These are phyloP conservation scores for Phyto melanocephala DNA, from an alignment of 2,888 invertebrate species.

Conservation along the genomic window DNA sequence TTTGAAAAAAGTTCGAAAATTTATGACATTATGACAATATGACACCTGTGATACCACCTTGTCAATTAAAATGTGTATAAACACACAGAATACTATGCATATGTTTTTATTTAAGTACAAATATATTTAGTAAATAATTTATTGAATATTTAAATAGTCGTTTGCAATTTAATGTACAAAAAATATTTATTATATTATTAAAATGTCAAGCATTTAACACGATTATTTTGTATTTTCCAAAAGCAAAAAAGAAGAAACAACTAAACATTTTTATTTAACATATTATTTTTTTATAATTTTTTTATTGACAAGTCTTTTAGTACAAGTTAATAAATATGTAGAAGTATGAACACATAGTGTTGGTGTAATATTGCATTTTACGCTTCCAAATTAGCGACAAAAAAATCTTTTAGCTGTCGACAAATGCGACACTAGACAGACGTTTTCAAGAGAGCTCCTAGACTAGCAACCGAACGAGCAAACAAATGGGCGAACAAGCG, in stretches of 20 bases:
- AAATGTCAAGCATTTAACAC: conserved; percentile 50
- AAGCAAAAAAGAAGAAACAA: background rate
- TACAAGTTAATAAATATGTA: too few relatives aligned
- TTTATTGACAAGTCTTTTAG: conserved; percentile 40
- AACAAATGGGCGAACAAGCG: too few relatives aligned
- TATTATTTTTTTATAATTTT: too few relatives aligned
- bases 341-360: background rate
- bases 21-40: too few relatives aligned
- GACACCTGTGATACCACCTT: too few relatives aligned
- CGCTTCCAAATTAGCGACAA: background rate
- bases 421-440: background rate
- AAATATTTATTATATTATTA: conserved; percentile 42
- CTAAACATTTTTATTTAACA: too few relatives aligned
- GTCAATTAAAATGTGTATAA: too few relatives aligned
- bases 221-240: conserved; percentile 32
- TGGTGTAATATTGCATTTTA: conserved; percentile 20
- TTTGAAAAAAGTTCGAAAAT: too few relatives aligned
- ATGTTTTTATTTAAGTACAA: too few relatives aligned
- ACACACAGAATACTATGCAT: too few relatives aligned
- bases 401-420: background rate
- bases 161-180: conserved; percentile 13
- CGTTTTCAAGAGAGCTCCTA: background rate
- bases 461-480: background rate
- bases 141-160: background rate
- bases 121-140: conserved; percentile 30